phyloP scores from a whole-genome alignment of 35 echinoderm and acorn worm species.

The Heliocidaris tuberculata region DNA sequence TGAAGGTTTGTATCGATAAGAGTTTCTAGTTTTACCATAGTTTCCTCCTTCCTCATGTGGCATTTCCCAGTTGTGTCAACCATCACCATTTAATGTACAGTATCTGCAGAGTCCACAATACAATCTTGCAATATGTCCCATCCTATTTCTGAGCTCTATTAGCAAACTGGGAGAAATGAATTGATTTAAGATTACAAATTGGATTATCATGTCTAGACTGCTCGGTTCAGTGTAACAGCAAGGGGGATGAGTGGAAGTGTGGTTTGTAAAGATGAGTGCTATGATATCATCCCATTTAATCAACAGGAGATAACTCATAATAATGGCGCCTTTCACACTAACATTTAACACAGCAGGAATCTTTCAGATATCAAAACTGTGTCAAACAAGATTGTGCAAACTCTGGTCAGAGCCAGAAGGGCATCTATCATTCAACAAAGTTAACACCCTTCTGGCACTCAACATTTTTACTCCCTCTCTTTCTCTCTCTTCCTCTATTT shows the following conservation, averaged over 20 bases:
- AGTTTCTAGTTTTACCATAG: too few relatives aligned
- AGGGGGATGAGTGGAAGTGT: background rate
- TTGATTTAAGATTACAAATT: background rate
- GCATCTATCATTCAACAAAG: background rate
- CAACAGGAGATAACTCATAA: background rate
- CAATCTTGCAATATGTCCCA: background rate
- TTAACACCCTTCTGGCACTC: background rate
- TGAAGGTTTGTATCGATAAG: too few relatives aligned
- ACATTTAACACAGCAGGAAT: background rate
- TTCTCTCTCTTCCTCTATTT: too few relatives aligned
- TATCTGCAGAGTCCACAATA: background rate
- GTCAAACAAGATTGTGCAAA: background rate
- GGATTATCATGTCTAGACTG: constrained; percentile 1
- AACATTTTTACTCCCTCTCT: background rate
- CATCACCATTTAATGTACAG: background rate
- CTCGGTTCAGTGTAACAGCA: background rate
- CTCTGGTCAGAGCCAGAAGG: background rate
- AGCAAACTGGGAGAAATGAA: background rate
- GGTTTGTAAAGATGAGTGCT: background rate
- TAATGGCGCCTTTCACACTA: background rate
- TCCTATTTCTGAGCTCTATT: background rate
- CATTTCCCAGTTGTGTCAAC: background rate
- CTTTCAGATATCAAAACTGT: background rate
- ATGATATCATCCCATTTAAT: background rate
- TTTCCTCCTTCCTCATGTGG: too few relatives aligned